Conservation (phyloP, 2,888 invertebrate genomes). For the Melangyna quadrimaculata region DNA sequence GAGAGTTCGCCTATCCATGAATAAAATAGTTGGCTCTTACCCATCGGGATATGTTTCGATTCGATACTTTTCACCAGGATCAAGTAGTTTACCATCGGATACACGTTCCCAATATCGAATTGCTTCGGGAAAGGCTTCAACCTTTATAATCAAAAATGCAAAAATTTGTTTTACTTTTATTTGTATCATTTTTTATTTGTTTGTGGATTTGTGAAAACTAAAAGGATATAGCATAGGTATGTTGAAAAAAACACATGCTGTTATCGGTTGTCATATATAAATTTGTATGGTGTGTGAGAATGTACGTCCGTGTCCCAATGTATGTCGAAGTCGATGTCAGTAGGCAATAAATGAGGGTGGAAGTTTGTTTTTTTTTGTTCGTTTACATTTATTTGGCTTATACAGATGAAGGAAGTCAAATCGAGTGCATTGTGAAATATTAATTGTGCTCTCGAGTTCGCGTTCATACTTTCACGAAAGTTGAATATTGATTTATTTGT, state of each 20-base stretch:
- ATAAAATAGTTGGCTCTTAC: conserved; percentile 74
- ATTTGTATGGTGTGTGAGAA: too few species aligned
- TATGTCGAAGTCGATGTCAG: not conserved
- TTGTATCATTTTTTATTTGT: not conserved
- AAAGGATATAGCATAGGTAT: conserved; percentile 6
- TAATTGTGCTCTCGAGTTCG: conserved; percentile 27
- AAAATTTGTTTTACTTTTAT: conserved; percentile 14
- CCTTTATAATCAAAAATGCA: conserved; percentile 78
- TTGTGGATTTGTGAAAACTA: not conserved
- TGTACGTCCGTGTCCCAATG: not conserved
- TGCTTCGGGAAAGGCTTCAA: conserved; percentile 94
- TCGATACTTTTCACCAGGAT: conserved; percentile 85
- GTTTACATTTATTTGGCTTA: conserved; percentile 11
- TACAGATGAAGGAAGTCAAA: conserved; percentile 17
- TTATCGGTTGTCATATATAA: conserved; percentile 21
- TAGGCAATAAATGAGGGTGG: not conserved
- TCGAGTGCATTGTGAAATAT: conserved; percentile 43
- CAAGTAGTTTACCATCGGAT: conserved; percentile 88
- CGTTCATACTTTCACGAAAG: not conserved
- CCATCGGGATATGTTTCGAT: conserved; percentile 83
- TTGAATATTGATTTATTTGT: conserved; percentile 51
- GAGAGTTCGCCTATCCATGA: conserved; percentile 1
- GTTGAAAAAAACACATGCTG: not conserved
- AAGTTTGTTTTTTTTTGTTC: not conserved
- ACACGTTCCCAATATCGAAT: conserved; percentile 91